Base-by-base conservation (phyloP, 2,888 invertebrate genomes). In the Vandiemenella viatica region DNA sequence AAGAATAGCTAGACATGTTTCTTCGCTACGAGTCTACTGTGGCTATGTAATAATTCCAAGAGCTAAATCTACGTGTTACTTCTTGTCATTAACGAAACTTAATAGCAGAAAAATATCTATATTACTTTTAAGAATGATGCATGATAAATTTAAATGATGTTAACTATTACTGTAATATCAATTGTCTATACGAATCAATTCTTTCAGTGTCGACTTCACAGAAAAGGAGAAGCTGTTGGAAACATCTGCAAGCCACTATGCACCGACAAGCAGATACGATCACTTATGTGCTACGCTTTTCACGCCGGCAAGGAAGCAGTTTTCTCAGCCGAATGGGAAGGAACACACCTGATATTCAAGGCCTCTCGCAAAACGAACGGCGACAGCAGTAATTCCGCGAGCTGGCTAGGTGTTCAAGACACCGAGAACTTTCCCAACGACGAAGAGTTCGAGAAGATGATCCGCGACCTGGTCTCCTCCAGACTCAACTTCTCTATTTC, bases 231-330 rank as follows among this genome's bases (percentile, higher is more conserved):
- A 49, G 74, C 76, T 5, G 66, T 75, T 46, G 81, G 80, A 26
- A 75, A 74, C 52, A 62, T 81, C n/a, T 83, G 81, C 61, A 65
- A 68, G 15, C 72, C 75, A 1, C 60, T 82, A 15, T 83, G 82
- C 61, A 62, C 68, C 16, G 67, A 70, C 20, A 65, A 69, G 49
- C 70, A 70, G 37, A 68, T 76, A 50, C 66, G 71, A 46, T 73
- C 76, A 10, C 59, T 76, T 10, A 70, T 72, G 7, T 82, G 82
- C 59, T 72, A 76, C 55, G 72, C 75, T 41, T 74, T 77, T 56
- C 71, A 74, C 55, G 67, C 70, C 32, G 76, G 76, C 17, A 80
- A 79, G 62, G 75, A 75, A 58, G 69, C 73, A 0, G 75, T 76
- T 6, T 78, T 78, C 61, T 72, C 73, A 45, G 77, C 73, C 13